Evolutionary conservation across 2,797 vertebrate genomes (phyloP).

Genomic region (Helicolenus hilgendorfi): DNA sequence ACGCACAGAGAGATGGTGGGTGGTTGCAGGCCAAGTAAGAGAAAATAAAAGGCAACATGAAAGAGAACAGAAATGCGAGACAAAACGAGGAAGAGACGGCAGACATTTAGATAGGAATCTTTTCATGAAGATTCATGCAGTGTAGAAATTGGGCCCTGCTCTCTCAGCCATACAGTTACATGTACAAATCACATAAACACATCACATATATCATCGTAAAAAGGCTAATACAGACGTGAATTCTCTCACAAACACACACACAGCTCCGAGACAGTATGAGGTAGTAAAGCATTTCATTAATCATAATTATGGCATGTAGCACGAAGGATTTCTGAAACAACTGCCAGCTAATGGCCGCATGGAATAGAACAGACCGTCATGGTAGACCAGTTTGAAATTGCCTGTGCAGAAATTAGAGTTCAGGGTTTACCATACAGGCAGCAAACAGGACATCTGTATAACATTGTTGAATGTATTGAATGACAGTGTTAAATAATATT

Average conservation of each 20-base stretch:
- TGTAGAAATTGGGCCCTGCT: constrained; percentile 9
- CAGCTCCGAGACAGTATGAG: constrained; percentile 10
- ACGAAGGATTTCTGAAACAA: constrained; percentile 5
- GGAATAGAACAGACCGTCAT: not conserved
- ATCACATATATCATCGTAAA: constrained; percentile 62
- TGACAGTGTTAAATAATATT: not conserved
- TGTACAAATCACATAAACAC: constrained; percentile 19
- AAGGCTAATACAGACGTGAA: constrained; percentile 7
- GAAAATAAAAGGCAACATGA: constrained; percentile 54
- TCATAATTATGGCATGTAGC: constrained; percentile 53
- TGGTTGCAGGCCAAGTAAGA: constrained; percentile 49
- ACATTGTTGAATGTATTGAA: not conserved
- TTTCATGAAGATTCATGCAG: constrained; percentile 62
- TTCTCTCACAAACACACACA: constrained; percentile 28
- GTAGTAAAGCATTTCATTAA: constrained; percentile 51
- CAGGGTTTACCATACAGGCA: not conserved
- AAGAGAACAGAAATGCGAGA: constrained; percentile 29
- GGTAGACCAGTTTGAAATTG: not conserved
- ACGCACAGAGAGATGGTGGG: constrained; percentile 33
- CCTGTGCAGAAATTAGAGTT: not conserved
- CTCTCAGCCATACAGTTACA: constrained; percentile 30
- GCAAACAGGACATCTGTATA: not conserved
- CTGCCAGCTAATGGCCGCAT: not conserved
- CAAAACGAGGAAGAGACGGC: constrained; percentile 14
- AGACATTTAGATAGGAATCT: constrained; percentile 43